Evolutionary conservation across 2,797 vertebrate species (phyloP), one percentile per base, ranked within the genome.

Genomic region (Loriculus beryllinus): DNA sequence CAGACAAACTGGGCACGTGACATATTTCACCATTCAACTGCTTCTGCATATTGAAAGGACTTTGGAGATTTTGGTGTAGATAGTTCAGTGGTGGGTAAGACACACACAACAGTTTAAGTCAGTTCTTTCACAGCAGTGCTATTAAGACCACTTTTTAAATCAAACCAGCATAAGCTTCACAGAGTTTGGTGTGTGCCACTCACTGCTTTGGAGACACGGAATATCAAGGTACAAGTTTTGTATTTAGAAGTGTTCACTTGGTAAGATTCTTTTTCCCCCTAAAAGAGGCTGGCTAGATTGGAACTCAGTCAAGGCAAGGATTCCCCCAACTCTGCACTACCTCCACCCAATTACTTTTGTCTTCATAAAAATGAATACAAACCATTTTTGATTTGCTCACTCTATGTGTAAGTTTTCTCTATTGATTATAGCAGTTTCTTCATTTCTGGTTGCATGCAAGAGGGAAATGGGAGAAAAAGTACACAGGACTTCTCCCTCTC

Each of bases 1-100:
- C 5, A 7, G 0, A 78, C 8, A 77, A 68, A 26, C 0, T 12
- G 31, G 65, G 35, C 15, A 1, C 80, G 26, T 0, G 3, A 80
- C 20, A 3, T 12, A 63, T 59, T 81, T 70, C 45, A 82, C 13
- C 0, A 0, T 31, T 82, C 19, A 72, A 26, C 19, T 45, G 33
- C 35, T 80, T 69, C 42, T 82, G 52, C 11, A 7, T 29, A 47
- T 42, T 60, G 77, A 60, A 77, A 82, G 26, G 72, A 72, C 49
- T 82, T 47, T 8, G 11, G 72, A 51, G 51, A 67, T 39, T 63
- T 76, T 69, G 29, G 12, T 76, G 11, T 29, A 76, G 75, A 69
- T 43, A 25, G 59, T 63, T 93, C 59, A 51, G 29, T 7, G 22
- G 42, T 31, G 35, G 57, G 1, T 42, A 88, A 78, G 26, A 86